Evolutionary conservation across 2,113 vertebrate genomes (phyloP), one percentile per base, ranked within the genome.

Genomic region (Polypterus bichir): DNA sequence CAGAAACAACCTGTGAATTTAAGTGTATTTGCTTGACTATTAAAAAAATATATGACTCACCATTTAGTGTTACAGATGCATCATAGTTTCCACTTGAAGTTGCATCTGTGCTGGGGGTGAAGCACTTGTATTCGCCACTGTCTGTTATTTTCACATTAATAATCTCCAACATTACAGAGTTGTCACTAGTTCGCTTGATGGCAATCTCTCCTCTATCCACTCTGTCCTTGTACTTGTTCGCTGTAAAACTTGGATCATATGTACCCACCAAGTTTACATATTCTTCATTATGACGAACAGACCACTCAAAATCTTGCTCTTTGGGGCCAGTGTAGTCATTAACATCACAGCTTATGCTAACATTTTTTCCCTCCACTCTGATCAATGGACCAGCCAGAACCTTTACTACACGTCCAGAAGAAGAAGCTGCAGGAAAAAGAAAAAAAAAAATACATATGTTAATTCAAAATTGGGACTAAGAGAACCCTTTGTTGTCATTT

Each of bases 301-400:
- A 75, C 94, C 93, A 98, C 4, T 97, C 95, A 58, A 98, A 98
- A 64, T 95, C 93, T 76, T 95, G 95, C 44, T 97, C 95, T 0
- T 77, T 76, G 45, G 92, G 94, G 8, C 95, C 95, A 0, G 88
- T 80, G 0, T 97, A 97, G 1, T 93, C 83, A 0, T 62, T 87
- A 44, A 98, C 95, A 0, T 86, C 84, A 76, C 95, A 98, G 44
- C 80, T 83, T 62, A 98, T 89, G 62, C 79, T 82, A 62, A 92
- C 84, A 3, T 88, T 79, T 0, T 91, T 93, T 46, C 89, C 91
- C 62, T 77, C 73, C 3, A 97, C 92, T 3, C 92, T 83, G 10
- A 93, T 82, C 47, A 98, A 77, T 1, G 88, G 91, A 3, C 91
- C 85, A 0, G 65, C 59, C 5, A 92, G 87, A 53, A 98, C 91